A percentile compares a stretch with the other conserved stretches of the same genome.
phyloP scores from a whole-genome alignment of 2,888 invertebrate genomes.

The Acanthoscelides obtectus region DNA sequence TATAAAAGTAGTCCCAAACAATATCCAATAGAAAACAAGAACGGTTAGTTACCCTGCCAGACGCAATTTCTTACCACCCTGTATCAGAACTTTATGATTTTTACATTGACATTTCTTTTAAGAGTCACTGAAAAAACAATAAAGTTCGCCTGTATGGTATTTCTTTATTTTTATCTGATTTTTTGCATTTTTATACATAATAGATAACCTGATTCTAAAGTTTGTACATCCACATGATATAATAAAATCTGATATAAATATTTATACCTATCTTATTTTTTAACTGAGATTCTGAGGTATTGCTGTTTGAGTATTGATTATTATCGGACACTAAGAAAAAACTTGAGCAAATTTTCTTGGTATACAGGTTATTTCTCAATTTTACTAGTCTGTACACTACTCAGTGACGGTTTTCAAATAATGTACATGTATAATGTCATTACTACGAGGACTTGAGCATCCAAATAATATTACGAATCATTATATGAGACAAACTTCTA shows the following conservation, averaged over 20 bases:
- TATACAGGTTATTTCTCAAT: neutral
- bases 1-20: too few species aligned
- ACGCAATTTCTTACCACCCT: neutral
- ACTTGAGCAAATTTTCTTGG: constrained; percentile 35
- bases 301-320: constrained; percentile 47
- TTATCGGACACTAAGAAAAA: constrained; percentile 31
- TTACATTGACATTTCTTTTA: neutral
- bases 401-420: too few species aligned
- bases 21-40: neutral
- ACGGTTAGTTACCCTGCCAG: neutral
- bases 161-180: neutral
- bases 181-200: constrained; percentile 22
- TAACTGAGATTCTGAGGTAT: constrained; percentile 51
- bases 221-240: constrained; percentile 47
- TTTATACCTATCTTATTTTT: constrained; percentile 39
- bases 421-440: too few species aligned
- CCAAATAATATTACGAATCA: too few species aligned
- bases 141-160: neutral
- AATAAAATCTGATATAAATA: constrained; percentile 47
- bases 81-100: neutral
- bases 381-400: neutral
- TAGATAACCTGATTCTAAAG: constrained; percentile 36
- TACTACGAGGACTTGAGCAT: too few species aligned
- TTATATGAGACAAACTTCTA: too few species aligned
- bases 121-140: neutral